Conservation (phyloP, 2,797 vertebrate species). For the Tokudaia tokunoshimensis region DNA sequence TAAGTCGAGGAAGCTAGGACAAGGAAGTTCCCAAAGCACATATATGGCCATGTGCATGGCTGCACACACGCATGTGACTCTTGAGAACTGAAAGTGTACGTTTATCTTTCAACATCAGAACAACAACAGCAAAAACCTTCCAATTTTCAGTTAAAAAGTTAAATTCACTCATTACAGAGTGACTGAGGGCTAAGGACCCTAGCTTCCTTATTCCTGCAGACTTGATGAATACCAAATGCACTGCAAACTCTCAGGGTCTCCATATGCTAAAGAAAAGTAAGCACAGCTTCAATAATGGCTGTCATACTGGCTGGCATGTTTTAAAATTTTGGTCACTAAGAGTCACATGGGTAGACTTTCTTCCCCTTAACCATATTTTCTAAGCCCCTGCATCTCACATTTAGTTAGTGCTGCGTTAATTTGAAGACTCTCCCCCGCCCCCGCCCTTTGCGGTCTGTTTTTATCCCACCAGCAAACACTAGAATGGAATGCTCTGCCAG, state of each 20-base stretch:
- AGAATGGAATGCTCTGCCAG: not conserved
- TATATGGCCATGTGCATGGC: not conserved
- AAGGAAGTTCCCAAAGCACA: not conserved
- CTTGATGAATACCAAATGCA: constrained; percentile 39
- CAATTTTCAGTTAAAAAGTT: not conserved
- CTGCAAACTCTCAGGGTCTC: not conserved
- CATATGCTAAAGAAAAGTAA: not conserved
- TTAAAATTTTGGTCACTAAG: not conserved
- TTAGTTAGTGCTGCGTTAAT: not conserved
- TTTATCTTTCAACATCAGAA: constrained; percentile 11
- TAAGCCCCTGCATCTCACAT: not conserved
- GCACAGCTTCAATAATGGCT: not conserved
- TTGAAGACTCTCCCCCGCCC: not conserved
- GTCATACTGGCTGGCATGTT: not conserved
- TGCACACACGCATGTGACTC: not conserved
- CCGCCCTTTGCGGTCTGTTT: not conserved
- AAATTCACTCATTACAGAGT: constrained; percentile 60
- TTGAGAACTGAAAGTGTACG: constrained; percentile 7
- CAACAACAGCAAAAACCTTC: not conserved
- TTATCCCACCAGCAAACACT: not conserved
- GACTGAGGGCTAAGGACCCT: constrained; percentile 44
- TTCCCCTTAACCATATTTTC: not conserved
- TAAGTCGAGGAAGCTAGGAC: not conserved
- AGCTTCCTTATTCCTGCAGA: constrained; percentile 26
- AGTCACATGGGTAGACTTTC: not conserved